These are phyloP conservation scores for Yasuhikotakia modesta DNA, from an alignment of 2,797 vertebrate genomes.

Conservation along the genomic window DNA sequence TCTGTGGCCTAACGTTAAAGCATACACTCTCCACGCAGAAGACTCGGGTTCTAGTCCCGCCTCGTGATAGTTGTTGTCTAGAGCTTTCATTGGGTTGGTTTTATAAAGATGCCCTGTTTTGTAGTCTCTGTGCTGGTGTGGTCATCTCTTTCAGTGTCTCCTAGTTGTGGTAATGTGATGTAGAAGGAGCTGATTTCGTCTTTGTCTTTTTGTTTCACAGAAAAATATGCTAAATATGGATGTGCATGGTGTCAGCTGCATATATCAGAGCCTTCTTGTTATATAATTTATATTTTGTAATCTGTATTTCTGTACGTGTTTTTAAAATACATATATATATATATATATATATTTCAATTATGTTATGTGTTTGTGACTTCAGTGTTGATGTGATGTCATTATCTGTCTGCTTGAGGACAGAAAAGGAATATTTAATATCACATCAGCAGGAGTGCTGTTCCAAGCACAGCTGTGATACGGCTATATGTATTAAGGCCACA, in stretches of 20 bases:
- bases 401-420: neutral
- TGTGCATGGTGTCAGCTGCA: slow-evolving; percentile 73
- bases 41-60: too few species aligned
- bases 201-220: slow-evolving; percentile 62
- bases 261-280: slow-evolving; percentile 75
- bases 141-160: slow-evolving; percentile 68
- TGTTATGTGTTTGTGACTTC: slow-evolving; percentile 71
- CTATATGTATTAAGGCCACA: too few species aligned
- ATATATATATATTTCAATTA: slow-evolving; percentile 61
- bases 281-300: slow-evolving; percentile 78
- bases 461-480: too few species aligned
- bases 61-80: slow-evolving; percentile 40
- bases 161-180: slow-evolving; percentile 73
- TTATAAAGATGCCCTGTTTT: slow-evolving; percentile 36
- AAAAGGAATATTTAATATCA: neutral
- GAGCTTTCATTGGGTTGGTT: slow-evolving; percentile 35
- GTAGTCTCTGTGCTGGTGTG: slow-evolving; percentile 55
- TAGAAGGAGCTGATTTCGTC: slow-evolving; percentile 73
- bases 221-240: slow-evolving; percentile 68
- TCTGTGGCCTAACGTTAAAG: too few species aligned
- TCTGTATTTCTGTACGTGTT: slow-evolving; percentile 81
- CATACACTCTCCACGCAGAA: too few species aligned
- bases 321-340: slow-evolving; percentile 69
- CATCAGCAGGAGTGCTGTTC: too few species aligned
- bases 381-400: slow-evolving; percentile 15